These are phyloP conservation scores for Poecilia picta DNA, from an alignment of 2,797 vertebrate genomes.

Conservation along the genomic window DNA sequence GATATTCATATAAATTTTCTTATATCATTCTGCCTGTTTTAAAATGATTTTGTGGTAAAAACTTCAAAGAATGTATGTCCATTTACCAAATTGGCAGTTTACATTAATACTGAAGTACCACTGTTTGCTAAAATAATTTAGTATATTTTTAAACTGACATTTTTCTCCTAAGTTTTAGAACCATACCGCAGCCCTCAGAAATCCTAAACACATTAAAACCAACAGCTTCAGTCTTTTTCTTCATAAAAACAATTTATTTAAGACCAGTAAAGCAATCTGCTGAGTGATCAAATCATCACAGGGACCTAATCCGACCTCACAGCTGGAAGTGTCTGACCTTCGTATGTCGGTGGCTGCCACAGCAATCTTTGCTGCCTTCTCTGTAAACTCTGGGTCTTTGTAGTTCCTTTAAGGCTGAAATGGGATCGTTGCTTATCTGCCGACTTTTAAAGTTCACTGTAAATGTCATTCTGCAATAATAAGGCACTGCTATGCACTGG, in stretches of 20 bases:
- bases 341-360: conserved; percentile 42
- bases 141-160: background rate
- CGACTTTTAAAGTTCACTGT: conserved; percentile 84
- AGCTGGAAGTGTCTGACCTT: conserved; percentile 44
- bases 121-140: background rate
- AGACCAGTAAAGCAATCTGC: conserved; percentile 4
- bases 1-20: background rate
- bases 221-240: conserved; percentile 5
- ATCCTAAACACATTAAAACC: background rate
- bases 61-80: background rate
- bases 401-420: conserved; percentile 71
- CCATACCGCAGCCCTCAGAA: background rate
- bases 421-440: conserved; percentile 78
- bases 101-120: background rate
- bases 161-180: background rate
- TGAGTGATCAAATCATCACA: conserved; percentile 26
- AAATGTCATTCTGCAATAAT: conserved; percentile 86
- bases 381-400: conserved; percentile 68
- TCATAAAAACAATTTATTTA: conserved; percentile 12
- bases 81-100: background rate
- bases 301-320: conserved; percentile 20
- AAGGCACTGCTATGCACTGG: conserved; percentile 73
- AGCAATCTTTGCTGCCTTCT: conserved; percentile 42
- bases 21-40: background rate
- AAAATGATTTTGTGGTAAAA: background rate